Evolutionary conservation across 92 coral and sea anemone genomes (phyloP), one percentile per base, ranked within the genome.

Genomic region (Zoanthus sansibaricus): DNA sequence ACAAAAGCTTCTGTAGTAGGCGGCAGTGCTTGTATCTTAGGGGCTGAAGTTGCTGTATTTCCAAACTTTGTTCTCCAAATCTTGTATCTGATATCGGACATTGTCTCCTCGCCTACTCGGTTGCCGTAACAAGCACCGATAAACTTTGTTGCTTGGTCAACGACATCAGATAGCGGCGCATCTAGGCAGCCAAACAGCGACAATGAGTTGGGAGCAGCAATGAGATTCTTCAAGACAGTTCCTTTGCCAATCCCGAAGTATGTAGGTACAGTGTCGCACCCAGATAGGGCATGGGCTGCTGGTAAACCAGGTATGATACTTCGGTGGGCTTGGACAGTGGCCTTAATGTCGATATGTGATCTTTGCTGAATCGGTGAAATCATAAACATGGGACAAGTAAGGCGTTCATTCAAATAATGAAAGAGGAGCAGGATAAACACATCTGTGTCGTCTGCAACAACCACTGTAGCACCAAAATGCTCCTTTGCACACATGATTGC

Each of bases 361-460:
- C 93, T 91, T 66, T 93, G 79, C 86, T 91, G 90, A 75, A 93
- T 82, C 32, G 89, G 42, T 4, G 92, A 93, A 33, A 18, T 80
- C 94, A 93, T 85, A 47, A 84, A 64, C 94, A 93, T 74, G 14
- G 90, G 86, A 59, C 77, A 46, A 16, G 91, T 56, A 69, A 91
- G 89, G 51, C 80, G 37, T 46, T 93, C 89, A 45, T 93, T 72
- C 51, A 78, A 54, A 49, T 91, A 93, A 79, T 94, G 93, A 68
- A 67, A 84, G 5, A 94, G 86, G 5, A 91, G 94, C 58, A 93
- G 87, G 16, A 80, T 56, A 70, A 91, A 93, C 68, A 93, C 94
- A 82, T 93, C 89, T 75, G 96, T 93, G 82, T 93, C 89, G 54
- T 93, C 94, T 10, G 96, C 94, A 32, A 88, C 80, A 86, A 93